Evolutionary conservation across 1,140 invertebrate genomes (phyloP), one percentile per base, ranked within the genome.

Genomic region (Drosophila ohnishii): DNA sequence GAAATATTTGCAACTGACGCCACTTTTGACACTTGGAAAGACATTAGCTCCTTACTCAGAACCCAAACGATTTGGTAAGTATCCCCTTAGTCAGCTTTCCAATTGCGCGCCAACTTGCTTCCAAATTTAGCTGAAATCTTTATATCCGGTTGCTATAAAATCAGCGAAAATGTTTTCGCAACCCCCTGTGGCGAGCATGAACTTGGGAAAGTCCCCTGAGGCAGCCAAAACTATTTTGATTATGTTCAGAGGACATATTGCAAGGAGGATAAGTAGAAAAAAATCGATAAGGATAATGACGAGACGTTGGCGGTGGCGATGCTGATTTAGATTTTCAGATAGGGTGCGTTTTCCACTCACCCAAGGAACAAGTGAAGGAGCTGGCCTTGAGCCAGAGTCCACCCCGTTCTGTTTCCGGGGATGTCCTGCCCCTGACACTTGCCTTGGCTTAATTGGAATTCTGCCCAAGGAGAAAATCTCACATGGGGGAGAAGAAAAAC

Each of bases 101-200:
- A 25, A 30, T 34, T 35, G 13, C 32, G 59, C 28, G 59, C 47
- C 40, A 28, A 10, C 57, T 57, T 34, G 67, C 50, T n/a, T 28
- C 22, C 30, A 71, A 75, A 75, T 58, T 71, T 30, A n/a, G 32
- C 11, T 48, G 40, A 48, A 45, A 71, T 58, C 34, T 70, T 32
- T 42, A 19, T 37, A 58, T 70, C 51, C 82, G 83, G 65, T 78
- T 78, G 78, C 78, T 69, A 79, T 87, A 76, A 85, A 86, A 78
- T 65, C 51, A 48, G 53, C 42, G n/a, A 66, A 45, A 69, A 69
- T 70, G 34, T 75, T 59, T 83, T 83, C 62, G 74, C 82, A 82
- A 86, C 83, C 82, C 85, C 82, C 70, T 47, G 66, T 57, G 40
- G 67, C 30, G 39, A 39, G 48, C 34, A 42, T 8, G 40, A 48